These are phyloP conservation scores for Platorchestia sp. DNA, from an alignment of 1,140 invertebrate genomes.

Conservation along the genomic window DNA sequence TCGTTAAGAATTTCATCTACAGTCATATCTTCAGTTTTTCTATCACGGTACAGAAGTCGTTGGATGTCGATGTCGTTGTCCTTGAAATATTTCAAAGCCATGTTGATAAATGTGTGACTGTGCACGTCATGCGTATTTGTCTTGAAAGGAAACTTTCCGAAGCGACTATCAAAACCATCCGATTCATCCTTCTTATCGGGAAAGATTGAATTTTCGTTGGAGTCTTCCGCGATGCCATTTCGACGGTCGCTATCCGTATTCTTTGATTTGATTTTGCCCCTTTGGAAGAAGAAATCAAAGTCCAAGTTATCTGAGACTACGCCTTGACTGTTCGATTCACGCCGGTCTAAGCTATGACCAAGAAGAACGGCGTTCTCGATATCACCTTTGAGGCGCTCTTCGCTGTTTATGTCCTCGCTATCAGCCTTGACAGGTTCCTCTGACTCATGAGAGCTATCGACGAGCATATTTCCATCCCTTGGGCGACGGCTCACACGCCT, in stretches of 20 bases:
- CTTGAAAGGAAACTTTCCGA: background rate
- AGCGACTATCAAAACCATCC: background rate
- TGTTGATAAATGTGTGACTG: background rate
- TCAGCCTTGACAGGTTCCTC: background rate
- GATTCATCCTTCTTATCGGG: background rate
- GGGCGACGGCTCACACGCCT: too few relatives aligned
- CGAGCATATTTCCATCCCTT: background rate
- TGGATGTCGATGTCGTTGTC: background rate
- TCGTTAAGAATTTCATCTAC: background rate
- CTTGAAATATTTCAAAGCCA: constrained; percentile 13
- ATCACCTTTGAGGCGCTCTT: background rate
- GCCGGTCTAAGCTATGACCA: background rate
- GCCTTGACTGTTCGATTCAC: background rate
- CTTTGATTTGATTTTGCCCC: background rate
- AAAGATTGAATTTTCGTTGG: background rate
- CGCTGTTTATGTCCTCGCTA: background rate
- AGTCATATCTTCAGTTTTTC: background rate
- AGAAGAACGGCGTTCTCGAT: background rate
- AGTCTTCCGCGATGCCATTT: background rate
- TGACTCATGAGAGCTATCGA: background rate
- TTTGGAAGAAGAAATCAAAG: background rate
- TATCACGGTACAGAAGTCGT: background rate
- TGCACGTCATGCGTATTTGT: background rate
- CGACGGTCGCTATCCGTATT: background rate
- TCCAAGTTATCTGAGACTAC: background rate